These are phyloP conservation scores for Macrotus californicus DNA, from an alignment of 2,113 vertebrate species.

Conservation along the genomic window DNA sequence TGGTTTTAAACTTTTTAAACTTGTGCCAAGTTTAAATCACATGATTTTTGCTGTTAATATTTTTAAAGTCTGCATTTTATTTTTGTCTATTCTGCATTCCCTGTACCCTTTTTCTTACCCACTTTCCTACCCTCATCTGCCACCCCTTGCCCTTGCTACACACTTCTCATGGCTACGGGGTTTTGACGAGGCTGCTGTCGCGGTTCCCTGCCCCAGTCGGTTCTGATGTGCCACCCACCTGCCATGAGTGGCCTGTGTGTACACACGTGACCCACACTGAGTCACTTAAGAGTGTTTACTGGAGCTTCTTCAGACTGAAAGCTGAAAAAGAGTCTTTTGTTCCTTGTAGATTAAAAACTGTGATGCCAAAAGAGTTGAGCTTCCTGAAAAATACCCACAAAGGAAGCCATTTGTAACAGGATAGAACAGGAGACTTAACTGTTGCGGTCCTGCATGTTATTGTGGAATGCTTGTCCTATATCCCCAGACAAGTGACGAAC, in stretches of 20 bases:
- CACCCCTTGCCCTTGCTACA: background rate
- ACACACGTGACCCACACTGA: background rate
- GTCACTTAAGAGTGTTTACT: background rate
- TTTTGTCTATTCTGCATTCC: background rate
- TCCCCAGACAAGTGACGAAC: too few species aligned
- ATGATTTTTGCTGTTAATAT: background rate
- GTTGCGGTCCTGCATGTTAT: too few species aligned
- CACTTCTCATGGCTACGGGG: background rate
- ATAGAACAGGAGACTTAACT: background rate
- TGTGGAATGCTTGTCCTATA: too few species aligned
- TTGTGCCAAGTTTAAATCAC: constrained; percentile 5
- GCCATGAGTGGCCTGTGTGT: background rate
- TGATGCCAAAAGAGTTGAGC: background rate
- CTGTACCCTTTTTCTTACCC: background rate
- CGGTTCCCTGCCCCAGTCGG: background rate
- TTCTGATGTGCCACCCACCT: background rate
- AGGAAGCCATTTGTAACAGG: background rate
- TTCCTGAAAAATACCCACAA: background rate
- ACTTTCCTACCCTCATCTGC: background rate
- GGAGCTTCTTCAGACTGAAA: background rate
- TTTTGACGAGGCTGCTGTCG: background rate
- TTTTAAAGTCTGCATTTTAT: background rate
- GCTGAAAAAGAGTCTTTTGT: background rate
- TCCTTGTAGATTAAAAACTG: background rate
- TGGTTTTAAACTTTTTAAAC: constrained; percentile 1